Conservation (phyloP, 2,797 vertebrate genomes). For the Pseudochirops cupreus region DNA sequence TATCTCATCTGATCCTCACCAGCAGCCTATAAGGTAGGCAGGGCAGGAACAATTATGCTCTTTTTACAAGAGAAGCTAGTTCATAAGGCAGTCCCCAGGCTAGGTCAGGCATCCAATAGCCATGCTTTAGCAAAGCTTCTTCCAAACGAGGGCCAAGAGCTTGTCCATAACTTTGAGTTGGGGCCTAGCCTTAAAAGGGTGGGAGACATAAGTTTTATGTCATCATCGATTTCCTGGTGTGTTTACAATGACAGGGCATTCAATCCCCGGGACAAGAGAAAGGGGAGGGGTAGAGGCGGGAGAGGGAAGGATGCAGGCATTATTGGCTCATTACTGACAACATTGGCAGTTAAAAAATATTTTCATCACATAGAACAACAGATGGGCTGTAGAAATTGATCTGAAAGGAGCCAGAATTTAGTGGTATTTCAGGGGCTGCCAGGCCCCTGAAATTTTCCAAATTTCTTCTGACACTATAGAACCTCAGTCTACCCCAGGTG, state of each 20-base stretch:
- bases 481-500: conserved; percentile 9
- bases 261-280: neutral
- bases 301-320: neutral
- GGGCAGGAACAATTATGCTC: neutral
- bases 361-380: conserved; percentile 62
- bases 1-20: neutral
- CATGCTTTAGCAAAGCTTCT: neutral
- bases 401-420: neutral
- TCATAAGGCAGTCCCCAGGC: neutral
- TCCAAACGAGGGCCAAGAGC: neutral
- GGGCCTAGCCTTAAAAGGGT: neutral
- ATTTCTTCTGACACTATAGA: conserved; percentile 11
- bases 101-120: neutral
- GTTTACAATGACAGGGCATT: conserved; percentile 5
- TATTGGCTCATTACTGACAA: rapidly evolving
- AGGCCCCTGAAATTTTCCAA: conserved; percentile 10
- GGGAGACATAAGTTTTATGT: neutral
- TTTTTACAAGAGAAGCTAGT: neutral
- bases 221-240: conserved; percentile 1
- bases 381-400: rapidly evolving
- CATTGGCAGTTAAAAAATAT: conserved; percentile 15
- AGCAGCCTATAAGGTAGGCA: neutral
- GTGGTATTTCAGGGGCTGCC: neutral
- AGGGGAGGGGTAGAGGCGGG: neutral
- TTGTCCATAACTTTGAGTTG: neutral